Conservation (phyloP, 2,888 invertebrate genomes). For the Scaptomyza cyrtandrae region DNA sequence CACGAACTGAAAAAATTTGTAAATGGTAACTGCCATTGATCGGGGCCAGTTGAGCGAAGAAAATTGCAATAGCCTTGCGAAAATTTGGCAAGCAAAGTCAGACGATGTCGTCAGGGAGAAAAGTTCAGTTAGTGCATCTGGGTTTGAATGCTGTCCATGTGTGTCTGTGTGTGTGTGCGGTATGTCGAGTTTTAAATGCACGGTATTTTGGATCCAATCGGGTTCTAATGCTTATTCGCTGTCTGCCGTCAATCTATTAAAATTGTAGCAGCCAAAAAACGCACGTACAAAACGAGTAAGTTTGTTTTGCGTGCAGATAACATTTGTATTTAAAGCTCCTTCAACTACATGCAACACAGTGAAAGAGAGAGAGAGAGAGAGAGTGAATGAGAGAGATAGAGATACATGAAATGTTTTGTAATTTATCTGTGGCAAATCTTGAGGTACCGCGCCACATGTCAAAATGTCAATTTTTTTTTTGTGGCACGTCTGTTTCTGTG, state of each 20-base stretch:
- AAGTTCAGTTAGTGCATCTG: slow-evolving; percentile 5
- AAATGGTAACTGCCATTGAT: no score
- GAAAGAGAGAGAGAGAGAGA: no score
- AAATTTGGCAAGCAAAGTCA: slow-evolving; percentile 58
- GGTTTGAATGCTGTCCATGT: slow-evolving; percentile 46
- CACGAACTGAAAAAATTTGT: no score
- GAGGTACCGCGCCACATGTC: slow-evolving; percentile 47
- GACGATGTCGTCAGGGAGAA: not conserved
- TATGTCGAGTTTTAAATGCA: slow-evolving; percentile 7
- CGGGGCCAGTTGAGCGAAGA: slow-evolving; percentile 18
- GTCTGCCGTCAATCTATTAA: slow-evolving; percentile 76
- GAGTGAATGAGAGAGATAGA: slow-evolving; percentile 3
- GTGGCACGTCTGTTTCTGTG: no score
- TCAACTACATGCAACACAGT: no score
- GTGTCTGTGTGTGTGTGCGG: slow-evolving; percentile 56
- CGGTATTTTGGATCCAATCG: slow-evolving; percentile 24
- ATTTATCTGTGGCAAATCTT: slow-evolving; percentile 75
- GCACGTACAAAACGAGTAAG: slow-evolving; percentile 57
- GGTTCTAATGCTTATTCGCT: slow-evolving; percentile 73
- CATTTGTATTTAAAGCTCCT: no score
- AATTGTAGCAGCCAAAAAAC: slow-evolving; percentile 39
- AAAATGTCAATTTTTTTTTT: no score
- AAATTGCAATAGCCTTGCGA: slow-evolving; percentile 62
- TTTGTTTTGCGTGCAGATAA: slow-evolving; percentile 44
- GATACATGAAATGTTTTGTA: slow-evolving; percentile 60